Percentiles rank a stretch among this genome's conserved stretches.
Conservation (phyloP, 2,797 vertebrate genomes). For the Pseudomugil gertrudae region DNA sequence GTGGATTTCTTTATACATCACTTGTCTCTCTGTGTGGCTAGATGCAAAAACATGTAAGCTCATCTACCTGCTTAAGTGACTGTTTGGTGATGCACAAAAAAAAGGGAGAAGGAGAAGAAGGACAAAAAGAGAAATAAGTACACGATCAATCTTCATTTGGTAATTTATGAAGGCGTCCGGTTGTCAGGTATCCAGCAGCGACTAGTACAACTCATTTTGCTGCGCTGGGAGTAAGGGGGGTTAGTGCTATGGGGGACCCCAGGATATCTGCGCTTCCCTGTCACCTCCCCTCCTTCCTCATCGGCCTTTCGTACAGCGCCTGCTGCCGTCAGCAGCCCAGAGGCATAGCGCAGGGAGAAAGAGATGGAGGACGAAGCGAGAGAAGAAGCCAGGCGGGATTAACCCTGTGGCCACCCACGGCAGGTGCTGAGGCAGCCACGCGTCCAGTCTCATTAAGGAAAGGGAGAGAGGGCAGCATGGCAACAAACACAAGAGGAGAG, state of each 20-base stretch:
- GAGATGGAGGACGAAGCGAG: constrained; percentile 59
- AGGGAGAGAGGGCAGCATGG: constrained; percentile 68
- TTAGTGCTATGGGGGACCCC: constrained; percentile 63
- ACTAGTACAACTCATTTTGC: constrained; percentile 83
- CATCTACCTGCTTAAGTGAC: constrained; percentile 11
- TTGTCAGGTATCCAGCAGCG: constrained; percentile 84
- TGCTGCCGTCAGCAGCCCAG: constrained; percentile 80
- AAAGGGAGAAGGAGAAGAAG: neutral
- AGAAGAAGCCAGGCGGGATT: constrained; percentile 73
- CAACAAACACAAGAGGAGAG: constrained; percentile 70
- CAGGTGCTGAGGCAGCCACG: constrained; percentile 79
- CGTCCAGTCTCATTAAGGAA: constrained; percentile 80
- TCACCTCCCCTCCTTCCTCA: constrained; percentile 72
- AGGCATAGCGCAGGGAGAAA: constrained; percentile 63
- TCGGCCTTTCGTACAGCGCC: constrained; percentile 56
- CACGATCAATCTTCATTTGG: constrained; percentile 86
- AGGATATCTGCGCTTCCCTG: constrained; percentile 79
- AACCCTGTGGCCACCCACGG: constrained; percentile 79
- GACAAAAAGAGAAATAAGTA: constrained; percentile 65
- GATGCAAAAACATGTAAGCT: neutral
- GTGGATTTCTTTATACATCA: constrained; percentile 17
- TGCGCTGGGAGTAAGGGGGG: constrained; percentile 63
- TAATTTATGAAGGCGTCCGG: constrained; percentile 81
- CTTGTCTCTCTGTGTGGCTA: constrained; percentile 2
- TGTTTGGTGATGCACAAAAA: constrained; percentile 54